Percentiles rank a stretch among this genome's conserved stretches.
Evolutionary conservation across 2,797 vertebrate genomes (phyloP).

Genomic region (Melanotaenia boesemani): DNA sequence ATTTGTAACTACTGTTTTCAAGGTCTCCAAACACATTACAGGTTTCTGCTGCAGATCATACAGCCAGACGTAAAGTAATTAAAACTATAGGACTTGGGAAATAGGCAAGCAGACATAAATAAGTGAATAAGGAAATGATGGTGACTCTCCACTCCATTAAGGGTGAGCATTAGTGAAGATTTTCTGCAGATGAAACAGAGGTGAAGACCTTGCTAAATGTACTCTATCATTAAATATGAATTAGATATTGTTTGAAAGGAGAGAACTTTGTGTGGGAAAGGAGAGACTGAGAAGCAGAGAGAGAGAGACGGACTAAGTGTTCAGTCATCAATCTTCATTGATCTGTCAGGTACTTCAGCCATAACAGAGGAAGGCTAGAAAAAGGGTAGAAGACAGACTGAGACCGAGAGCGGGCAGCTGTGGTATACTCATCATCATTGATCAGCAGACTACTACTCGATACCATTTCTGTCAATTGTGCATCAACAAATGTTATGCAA

Average conservation of each 20-base stretch:
- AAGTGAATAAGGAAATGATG: conserved; percentile 37
- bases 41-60: not conserved
- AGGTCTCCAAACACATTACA: not conserved
- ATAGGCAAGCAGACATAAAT: conserved; percentile 19
- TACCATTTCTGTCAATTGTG: not conserved
- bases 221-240: conserved; percentile 65
- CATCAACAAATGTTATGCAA: not conserved
- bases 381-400: not conserved
- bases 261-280: not conserved
- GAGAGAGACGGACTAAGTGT: conserved; percentile 10
- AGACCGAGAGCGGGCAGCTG: conserved; percentile 2
- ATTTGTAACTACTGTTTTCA: not conserved
- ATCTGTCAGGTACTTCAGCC: conserved; percentile 35
- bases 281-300: not conserved
- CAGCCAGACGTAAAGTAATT: conserved; percentile 17
- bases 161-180: conserved; percentile 21
- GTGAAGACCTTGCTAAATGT: conserved; percentile 39
- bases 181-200: conserved; percentile 19
- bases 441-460: conserved; percentile 28
- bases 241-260: conserved; percentile 45
- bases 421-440: conserved; percentile 29
- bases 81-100: conserved; percentile 20
- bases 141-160: conserved; percentile 19
- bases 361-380: not conserved
- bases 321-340: conserved; percentile 48